These are phyloP conservation scores for Nemopilema nomurai DNA, from an alignment of 30 jellyfish, hydroid and myxozoan species.

Conservation along the genomic window DNA sequence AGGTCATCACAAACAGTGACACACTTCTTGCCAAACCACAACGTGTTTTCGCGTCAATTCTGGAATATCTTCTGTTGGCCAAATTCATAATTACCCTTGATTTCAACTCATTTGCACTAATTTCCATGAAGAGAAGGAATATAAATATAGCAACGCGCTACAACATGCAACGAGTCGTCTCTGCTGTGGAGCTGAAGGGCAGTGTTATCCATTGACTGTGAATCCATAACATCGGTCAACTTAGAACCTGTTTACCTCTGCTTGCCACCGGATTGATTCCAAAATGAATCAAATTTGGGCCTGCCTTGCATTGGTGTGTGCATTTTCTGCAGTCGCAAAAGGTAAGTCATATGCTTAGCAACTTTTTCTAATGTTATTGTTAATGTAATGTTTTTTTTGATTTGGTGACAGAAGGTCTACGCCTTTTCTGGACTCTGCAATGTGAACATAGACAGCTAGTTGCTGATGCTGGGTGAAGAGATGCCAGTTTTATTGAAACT, in stretches of 20 bases:
- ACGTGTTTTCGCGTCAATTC: neutral
- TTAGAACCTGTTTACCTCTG: too few species aligned
- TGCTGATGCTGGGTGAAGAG: too few species aligned
- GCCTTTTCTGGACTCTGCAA: too few species aligned
- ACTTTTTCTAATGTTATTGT: neutral
- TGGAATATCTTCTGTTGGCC: neutral
- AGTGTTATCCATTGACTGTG: neutral
- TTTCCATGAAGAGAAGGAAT: neutral
- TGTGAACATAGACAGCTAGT: too few species aligned
- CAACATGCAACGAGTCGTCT: neutral
- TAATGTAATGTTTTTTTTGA: neutral
- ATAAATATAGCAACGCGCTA: neutral
- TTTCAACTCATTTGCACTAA: neutral
- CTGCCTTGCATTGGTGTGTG: neutral
- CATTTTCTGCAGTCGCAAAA: neutral
- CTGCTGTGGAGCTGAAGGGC: neutral
- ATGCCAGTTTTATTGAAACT: too few species aligned
- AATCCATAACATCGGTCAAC: too few species aligned
- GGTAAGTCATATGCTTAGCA: neutral
- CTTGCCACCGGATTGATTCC: neutral
- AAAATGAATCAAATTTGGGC: neutral
- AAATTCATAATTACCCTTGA: neutral
- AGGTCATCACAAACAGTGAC: neutral
- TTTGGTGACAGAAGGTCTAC: neutral
- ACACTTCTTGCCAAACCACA: neutral